These are phyloP conservation scores for Verasper variegatus DNA, from an alignment of 2,113 vertebrate species.

Conservation along the genomic window DNA sequence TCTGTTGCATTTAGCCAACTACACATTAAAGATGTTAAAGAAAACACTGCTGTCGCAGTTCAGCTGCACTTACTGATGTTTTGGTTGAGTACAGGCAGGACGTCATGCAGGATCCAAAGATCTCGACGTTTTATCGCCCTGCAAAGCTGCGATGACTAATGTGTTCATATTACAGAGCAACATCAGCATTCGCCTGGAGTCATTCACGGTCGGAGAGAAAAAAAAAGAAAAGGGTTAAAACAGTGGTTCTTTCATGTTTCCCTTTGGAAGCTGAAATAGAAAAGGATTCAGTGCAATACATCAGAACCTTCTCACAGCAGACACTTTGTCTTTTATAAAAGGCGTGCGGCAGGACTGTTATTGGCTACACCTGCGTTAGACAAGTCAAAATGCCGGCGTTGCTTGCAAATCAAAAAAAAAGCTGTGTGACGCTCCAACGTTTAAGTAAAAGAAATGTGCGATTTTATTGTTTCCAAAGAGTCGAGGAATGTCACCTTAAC, in stretches of 20 bases:
- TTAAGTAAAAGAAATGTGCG: not conserved
- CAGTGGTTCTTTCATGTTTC: not conserved
- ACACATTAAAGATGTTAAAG: not conserved
- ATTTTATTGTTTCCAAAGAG: not conserved
- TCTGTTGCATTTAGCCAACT: not conserved
- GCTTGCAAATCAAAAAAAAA: too few species aligned
- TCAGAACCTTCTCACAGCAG: not conserved
- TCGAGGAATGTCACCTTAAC: not conserved
- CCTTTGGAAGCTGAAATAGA: not conserved
- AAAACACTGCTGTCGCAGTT: not conserved
- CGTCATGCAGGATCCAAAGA: not conserved
- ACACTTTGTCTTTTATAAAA: not conserved
- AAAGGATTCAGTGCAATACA: not conserved
- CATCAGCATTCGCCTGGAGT: not conserved
- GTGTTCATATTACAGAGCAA: not conserved
- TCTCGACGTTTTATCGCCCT: not conserved
- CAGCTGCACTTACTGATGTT: not conserved
- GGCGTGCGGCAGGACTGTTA: not conserved
- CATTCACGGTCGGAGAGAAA: not conserved
- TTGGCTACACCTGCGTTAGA: not conserved
- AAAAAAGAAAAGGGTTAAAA: not conserved
- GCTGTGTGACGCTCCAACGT: not conserved
- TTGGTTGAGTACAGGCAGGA: not conserved
- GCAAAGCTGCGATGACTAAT: not conserved
- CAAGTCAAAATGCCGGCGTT: not conserved